A percentile compares a stretch with the other conserved stretches of the same genome.
Conservation (phyloP, 2,888 invertebrate species). For the Lithophane semibrunnea region DNA sequence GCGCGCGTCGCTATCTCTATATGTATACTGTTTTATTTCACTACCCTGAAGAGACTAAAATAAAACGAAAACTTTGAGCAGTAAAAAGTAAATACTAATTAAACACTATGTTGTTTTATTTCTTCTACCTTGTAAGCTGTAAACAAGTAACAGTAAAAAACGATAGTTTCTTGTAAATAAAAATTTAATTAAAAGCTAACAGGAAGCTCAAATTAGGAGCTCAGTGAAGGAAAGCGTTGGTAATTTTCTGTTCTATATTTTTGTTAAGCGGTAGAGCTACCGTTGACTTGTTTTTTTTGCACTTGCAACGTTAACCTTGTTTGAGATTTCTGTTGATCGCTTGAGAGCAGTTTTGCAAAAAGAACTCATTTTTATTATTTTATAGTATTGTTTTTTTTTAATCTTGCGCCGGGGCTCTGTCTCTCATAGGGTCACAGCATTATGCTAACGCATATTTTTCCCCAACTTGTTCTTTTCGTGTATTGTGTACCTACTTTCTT, state of each 20-base stretch:
- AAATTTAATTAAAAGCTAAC: constrained; percentile 27
- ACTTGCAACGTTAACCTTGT: neutral
- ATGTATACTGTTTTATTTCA: neutral
- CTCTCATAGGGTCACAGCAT: too few species aligned
- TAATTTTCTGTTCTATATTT: constrained; percentile 15
- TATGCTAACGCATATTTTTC: too few species aligned
- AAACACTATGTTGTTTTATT: constrained; percentile 28
- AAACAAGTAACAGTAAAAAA: constrained; percentile 14
- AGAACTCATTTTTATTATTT: too few species aligned
- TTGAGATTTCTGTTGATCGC: neutral
- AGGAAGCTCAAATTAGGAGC: constrained; percentile 28
- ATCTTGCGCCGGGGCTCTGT: too few species aligned
- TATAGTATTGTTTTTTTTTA: too few species aligned
- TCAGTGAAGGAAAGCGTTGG: constrained; percentile 8
- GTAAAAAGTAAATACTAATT: constrained; percentile 21
- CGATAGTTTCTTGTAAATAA: neutral
- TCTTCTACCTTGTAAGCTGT: neutral
- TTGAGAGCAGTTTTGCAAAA: neutral
- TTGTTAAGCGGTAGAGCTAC: neutral
- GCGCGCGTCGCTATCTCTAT: neutral
- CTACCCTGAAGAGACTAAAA: neutral
- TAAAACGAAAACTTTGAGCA: neutral
- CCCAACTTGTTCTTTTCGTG: too few species aligned
- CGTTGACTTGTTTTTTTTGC: neutral
- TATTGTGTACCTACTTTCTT: too few species aligned